Conservation (phyloP, 2,888 invertebrate species). For the Megastigmus dorsalis region DNA sequence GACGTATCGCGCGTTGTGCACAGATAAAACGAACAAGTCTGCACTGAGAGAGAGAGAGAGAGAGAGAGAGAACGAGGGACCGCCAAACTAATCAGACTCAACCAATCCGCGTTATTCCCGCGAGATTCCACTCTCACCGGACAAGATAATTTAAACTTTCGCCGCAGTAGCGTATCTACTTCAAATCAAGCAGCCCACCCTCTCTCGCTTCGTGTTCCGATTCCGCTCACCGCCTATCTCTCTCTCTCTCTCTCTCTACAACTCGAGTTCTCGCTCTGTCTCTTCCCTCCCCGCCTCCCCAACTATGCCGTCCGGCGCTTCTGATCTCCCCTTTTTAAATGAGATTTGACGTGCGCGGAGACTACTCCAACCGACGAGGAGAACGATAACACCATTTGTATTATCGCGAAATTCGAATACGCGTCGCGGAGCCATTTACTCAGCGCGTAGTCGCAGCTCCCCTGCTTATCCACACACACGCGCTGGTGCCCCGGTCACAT, state of each 20-base stretch:
- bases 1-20: constrained; percentile 4
- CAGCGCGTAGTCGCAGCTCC: no score
- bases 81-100: constrained; percentile 72
- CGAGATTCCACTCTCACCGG: constrained; percentile 61
- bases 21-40: constrained; percentile 19
- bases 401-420: constrained; percentile 48
- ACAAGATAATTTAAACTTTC: constrained; percentile 72
- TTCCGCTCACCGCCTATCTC: constrained; percentile 40
- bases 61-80: constrained; percentile 55
- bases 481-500: no score
- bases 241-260: no score
- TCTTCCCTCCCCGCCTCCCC: not conserved
- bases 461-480: no score
- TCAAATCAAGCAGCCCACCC: constrained; percentile 45
- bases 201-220: not conserved
- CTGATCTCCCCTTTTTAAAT: constrained; percentile 29
- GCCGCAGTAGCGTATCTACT: constrained; percentile 57
- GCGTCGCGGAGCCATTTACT: no score
- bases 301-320: not conserved
- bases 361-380: not conserved
- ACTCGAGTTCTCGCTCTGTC: not conserved
- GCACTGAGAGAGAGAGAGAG: not conserved
- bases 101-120: constrained; percentile 66
- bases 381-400: constrained; percentile 49
- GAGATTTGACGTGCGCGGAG: constrained; percentile 41